Conservation (phyloP, 2,797 vertebrate genomes). For the Graptemys geographica region DNA sequence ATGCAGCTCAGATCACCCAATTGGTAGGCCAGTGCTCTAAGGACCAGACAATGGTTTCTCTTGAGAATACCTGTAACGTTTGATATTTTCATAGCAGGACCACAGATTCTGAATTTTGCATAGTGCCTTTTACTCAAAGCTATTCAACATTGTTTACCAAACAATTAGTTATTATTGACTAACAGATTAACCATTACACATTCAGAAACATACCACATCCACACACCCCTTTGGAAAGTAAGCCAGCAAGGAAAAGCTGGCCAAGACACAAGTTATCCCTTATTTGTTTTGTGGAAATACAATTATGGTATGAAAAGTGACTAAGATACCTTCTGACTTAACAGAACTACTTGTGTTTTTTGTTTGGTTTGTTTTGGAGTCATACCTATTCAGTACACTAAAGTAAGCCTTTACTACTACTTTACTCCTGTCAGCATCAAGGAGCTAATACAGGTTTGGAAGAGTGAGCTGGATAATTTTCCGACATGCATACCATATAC, state of each 20-base stretch:
- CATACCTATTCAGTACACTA: no score
- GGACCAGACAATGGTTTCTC: no score
- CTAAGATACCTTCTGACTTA: background rate
- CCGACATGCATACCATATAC: no score
- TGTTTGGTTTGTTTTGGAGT: no score
- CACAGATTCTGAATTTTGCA: background rate
- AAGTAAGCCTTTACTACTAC: no score
- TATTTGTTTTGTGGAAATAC: background rate
- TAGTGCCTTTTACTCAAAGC: background rate
- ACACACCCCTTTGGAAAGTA: background rate
- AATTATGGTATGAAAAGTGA: background rate
- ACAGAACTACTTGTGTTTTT: no score
- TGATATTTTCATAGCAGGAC: background rate
- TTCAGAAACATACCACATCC: background rate
- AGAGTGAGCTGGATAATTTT: no score
- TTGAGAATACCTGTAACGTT: background rate
- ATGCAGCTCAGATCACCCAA: background rate
- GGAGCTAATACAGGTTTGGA: no score
- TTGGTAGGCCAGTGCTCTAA: background rate
- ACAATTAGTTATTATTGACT: background rate
- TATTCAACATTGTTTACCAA: background rate
- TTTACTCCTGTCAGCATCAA: no score
- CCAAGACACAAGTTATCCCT: background rate
- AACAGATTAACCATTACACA: background rate
- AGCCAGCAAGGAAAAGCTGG: background rate